Evolutionary conservation across 1,140 invertebrate genomes (phyloP).

Genomic region (Magallana ariakensis): DNA sequence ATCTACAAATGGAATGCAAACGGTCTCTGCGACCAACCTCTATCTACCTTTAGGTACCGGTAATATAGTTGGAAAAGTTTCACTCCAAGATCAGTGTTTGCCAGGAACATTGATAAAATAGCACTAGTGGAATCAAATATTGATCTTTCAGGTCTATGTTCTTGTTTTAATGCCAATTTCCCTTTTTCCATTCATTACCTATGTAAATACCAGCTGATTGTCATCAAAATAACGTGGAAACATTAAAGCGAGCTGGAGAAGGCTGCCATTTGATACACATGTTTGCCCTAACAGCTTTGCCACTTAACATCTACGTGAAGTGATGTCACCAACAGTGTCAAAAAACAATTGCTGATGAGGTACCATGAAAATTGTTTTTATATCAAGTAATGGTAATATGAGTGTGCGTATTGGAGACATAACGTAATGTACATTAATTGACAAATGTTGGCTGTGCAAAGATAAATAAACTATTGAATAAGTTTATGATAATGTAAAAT

Average conservation of each 20-base stretch:
- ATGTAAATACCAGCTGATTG: constrained; percentile 17
- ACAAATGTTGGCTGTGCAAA: no score
- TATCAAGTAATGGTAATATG: no score
- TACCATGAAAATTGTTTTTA: no score
- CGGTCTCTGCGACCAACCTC: not conserved
- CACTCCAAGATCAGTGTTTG: not conserved
- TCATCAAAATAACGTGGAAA: constrained; percentile 19
- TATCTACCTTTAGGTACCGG: not conserved
- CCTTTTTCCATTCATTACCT: constrained; percentile 35
- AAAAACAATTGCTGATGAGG: no score
- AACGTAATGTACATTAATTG: no score
- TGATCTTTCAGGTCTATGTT: constrained; percentile 18
- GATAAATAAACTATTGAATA: no score
- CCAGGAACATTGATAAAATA: constrained; percentile 28
- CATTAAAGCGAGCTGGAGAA: not conserved
- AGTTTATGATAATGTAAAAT: no score
- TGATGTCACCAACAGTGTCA: not conserved
- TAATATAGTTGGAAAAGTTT: not conserved
- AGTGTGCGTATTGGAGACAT: no score
- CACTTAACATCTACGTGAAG: not conserved
- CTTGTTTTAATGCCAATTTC: constrained; percentile 36
- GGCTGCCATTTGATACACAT: constrained; percentile 19
- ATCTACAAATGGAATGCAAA: constrained; percentile 20
- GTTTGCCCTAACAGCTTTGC: not conserved
- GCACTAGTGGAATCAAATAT: constrained; percentile 33